Base-by-base conservation (phyloP, 2,888 invertebrate species). In the Drosophila nigricruria region DNA sequence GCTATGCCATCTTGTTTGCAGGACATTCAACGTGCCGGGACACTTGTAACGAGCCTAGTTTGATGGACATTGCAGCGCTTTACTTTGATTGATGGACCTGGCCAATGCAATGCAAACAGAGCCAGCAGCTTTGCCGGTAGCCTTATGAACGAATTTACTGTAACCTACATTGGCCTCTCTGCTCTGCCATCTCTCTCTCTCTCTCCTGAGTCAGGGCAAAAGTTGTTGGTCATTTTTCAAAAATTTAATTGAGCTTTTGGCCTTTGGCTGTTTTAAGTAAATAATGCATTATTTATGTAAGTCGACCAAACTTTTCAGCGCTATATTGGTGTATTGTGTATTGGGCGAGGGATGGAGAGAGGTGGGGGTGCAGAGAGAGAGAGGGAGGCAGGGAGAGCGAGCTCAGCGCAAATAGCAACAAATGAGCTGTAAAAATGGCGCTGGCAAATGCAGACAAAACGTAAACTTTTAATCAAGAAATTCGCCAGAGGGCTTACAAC, bases 261-360 rank as follows among this genome's bases (percentile, higher is more conserved):
- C 84, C 76, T 59, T 42, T 67, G 78, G 82, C 68, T 68, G 79
- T 81, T 86, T 73, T 73, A 79, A 72, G 78, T 78, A 75, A 80
- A 80, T 75, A 82, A 81, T 86, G 81, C 82, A 85, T 86, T 85
- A 87, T 87, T 86, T 86, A 87, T 86, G 85, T 69, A 47, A 23
- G 68, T 60, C 60, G 45, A 56, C 47, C 42, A 38, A 74, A 71
- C 52, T 71, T 75, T 72, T 40, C 20, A 32, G 59, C 32, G 30
- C 34, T 27, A 23, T 18, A 32, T 38, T 23, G 18, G 25, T 14
- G 18, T 25, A 40, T 43, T 42, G 47, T 20, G 43, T 5, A 20
- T 12, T 38, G 18, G 47, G 25, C 4, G 36, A 14, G 45, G 30
- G 45, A 2, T 20, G 12, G 43, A 0, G 38, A n/a, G 12, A 12